phyloP scores from a whole-genome alignment of 2,888 invertebrate species.

The Campoletis raptor region DNA sequence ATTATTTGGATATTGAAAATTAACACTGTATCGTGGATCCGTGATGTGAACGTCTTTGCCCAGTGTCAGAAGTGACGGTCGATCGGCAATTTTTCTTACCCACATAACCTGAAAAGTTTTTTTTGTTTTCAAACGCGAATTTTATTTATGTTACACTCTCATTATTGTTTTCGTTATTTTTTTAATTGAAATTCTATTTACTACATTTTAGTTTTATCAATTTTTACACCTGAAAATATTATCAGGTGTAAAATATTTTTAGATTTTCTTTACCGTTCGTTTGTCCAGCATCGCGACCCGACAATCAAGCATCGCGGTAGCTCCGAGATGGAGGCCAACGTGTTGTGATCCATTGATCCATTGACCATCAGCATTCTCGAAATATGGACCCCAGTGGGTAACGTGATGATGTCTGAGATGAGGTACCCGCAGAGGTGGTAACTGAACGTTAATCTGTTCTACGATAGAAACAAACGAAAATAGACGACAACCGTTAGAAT shows the following conservation, averaged over 20 bases:
- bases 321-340: conserved; percentile 88
- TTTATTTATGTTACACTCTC: background rate
- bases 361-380: conserved; percentile 87
- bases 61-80: conserved; percentile 88
- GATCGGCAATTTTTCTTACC: conserved; percentile 88
- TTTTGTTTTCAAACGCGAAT: background rate
- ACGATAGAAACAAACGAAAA: conserved; percentile 49
- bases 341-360: conserved; percentile 86
- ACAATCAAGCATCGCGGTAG: conserved; percentile 89
- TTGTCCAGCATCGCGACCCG: conserved; percentile 90
- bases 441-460: conserved; percentile 74
- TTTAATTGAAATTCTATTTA: background rate
- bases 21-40: conserved; percentile 88
- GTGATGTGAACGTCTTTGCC: conserved; percentile 88
- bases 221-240: background rate
- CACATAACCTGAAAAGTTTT: conserved; percentile 87
- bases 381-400: conserved; percentile 91
- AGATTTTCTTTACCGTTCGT: conserved; percentile 86
- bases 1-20: conserved; percentile 90
- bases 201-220: background rate
- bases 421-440: conserved; percentile 79
- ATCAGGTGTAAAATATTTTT: background rate
- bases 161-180: background rate
- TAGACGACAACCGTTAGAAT: conserved; percentile 36
- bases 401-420: conserved; percentile 89